phyloP scores from a whole-genome alignment of 2,888 invertebrate species.

The Anthoptus insignis region DNA sequence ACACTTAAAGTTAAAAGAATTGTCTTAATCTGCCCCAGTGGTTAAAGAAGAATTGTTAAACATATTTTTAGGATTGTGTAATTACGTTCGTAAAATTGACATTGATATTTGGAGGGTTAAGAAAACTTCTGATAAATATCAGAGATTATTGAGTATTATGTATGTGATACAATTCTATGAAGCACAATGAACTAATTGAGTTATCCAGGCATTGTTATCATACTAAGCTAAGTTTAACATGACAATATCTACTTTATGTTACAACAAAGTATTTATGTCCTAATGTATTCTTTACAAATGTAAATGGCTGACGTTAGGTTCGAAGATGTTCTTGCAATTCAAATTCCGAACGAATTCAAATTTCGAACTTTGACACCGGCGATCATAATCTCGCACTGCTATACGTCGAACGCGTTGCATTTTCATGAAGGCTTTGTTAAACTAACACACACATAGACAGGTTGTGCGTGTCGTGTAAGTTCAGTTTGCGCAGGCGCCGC shows the following conservation, averaged over 20 bases:
- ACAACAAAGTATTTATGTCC: conserved; percentile 6
- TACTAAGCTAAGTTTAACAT: conserved; percentile 6
- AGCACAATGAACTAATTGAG: neutral
- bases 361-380: conserved; percentile 37
- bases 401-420: conserved; percentile 66
- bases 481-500: conserved; percentile 74
- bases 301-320: conserved; percentile 1
- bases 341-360: conserved; percentile 28
- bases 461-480: conserved; percentile 68
- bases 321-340: conserved; percentile 27
- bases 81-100: too few relatives aligned
- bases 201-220: neutral
- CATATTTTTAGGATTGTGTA: too few relatives aligned
- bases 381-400: conserved; percentile 56
- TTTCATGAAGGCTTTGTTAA: conserved; percentile 74
- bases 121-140: too few relatives aligned
- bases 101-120: too few relatives aligned
- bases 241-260: conserved; percentile 17
- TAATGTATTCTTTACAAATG: conserved; percentile 28
- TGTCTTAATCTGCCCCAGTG: too few relatives aligned
- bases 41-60: too few relatives aligned
- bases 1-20: too few relatives aligned
- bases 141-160: too few relatives aligned
- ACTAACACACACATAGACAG: conserved; percentile 51
- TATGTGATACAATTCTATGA: neutral